phyloP scores from a whole-genome alignment of 2,113 vertebrate species.

The Zosterops pallidus region DNA sequence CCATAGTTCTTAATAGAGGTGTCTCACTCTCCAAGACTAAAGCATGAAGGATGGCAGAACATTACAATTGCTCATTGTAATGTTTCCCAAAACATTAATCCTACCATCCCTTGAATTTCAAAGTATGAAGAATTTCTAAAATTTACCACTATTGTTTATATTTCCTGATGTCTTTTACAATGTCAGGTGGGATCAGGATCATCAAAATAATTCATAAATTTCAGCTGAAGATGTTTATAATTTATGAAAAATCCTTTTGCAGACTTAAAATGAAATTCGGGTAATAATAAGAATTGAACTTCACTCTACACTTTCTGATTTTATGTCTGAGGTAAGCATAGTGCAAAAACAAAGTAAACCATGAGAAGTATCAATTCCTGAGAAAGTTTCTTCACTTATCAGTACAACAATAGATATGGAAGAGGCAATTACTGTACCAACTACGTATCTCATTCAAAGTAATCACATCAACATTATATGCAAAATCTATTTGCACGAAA shows the following conservation, averaged over 20 bases:
- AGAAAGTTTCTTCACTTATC: not conserved
- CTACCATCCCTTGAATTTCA: not conserved
- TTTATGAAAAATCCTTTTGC: not conserved
- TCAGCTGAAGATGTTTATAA: not conserved
- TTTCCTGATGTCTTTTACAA: not conserved
- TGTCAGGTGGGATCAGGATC: not conserved
- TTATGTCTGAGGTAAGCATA: not conserved
- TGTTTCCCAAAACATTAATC: not conserved
- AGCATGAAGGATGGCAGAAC: not conserved
- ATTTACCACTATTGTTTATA: not conserved
- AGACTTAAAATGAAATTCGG: not conserved
- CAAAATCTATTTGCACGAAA: not conserved
- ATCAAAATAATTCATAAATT: not conserved
- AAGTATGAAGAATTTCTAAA: not conserved
- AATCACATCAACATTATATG: not conserved
- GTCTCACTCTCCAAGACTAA: not conserved
- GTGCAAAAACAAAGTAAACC: not conserved
- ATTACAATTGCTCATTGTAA: not conserved
- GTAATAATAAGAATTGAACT: not conserved
- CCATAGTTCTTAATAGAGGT: not conserved
- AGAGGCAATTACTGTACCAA: not conserved
- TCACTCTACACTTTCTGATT: not conserved
- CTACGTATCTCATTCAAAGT: not conserved
- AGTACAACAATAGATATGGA: not conserved
- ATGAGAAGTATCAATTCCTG: not conserved